A percentile compares a stretch with the other conserved stretches of the same genome.
phyloP scores from a whole-genome alignment of 1,140 invertebrate species.

The Papilio dardanus region DNA sequence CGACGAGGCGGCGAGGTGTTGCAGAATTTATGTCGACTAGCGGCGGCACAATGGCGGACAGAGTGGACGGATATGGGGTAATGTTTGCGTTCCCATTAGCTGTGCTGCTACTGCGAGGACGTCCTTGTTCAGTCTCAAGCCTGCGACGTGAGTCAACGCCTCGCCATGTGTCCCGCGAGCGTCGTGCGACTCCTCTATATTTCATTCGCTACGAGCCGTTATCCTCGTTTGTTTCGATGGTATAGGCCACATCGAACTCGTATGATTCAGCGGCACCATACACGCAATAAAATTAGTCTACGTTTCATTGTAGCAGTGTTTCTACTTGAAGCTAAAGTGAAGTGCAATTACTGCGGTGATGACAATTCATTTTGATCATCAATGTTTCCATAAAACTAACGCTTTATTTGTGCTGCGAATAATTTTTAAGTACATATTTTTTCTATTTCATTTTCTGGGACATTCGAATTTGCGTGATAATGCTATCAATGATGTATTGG shows the following conservation, averaged over 20 bases:
- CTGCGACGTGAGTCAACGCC: slow-evolving; percentile 63
- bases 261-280: slow-evolving; percentile 20
- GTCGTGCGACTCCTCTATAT: slow-evolving; percentile 49
- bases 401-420: neutral
- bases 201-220: slow-evolving; percentile 40
- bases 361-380: neutral
- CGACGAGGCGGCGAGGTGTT: slow-evolving; percentile 63
- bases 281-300: neutral
- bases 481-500: neutral
- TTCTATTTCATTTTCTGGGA: neutral
- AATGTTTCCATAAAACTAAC: neutral
- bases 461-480: neutral
- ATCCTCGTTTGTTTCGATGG: slow-evolving; percentile 16
- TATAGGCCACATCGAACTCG: neutral
- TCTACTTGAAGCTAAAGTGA: neutral
- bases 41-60: slow-evolving; percentile 78
- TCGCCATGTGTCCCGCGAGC: slow-evolving; percentile 63
- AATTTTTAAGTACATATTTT: slow-evolving; percentile 11
- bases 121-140: slow-evolving; percentile 74
- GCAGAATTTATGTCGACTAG: slow-evolving; percentile 75
- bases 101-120: slow-evolving; percentile 59
- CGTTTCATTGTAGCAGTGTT: neutral
- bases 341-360: neutral
- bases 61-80: slow-evolving; percentile 75
- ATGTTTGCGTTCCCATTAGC: slow-evolving; percentile 78